Conservation (phyloP, 2,888 invertebrate genomes). For the Chaetoderma sp. region DNA sequence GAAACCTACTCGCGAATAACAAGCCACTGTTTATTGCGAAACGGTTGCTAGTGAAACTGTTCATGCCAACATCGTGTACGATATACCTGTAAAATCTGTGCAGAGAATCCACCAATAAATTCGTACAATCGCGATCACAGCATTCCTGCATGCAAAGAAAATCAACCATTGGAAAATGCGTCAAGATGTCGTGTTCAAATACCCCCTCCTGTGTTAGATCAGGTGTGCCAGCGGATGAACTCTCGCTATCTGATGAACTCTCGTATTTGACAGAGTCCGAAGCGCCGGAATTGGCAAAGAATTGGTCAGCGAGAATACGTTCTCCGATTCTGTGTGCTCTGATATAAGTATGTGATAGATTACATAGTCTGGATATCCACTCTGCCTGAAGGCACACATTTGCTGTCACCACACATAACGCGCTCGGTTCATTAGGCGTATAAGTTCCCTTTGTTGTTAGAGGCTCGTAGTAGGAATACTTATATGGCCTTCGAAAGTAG, state of each 20-base stretch:
- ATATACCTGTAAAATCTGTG: constrained; percentile 58
- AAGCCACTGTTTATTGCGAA: constrained; percentile 62
- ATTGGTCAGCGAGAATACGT: constrained; percentile 40
- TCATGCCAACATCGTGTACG: constrained; percentile 62
- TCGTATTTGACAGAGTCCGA: background rate
- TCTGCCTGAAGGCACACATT: constrained; percentile 57
- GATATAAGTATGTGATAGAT: constrained; percentile 37
- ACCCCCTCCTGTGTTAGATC: constrained; percentile 34
- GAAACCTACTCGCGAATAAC: constrained; percentile 63
- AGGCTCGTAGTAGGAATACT: constrained; percentile 19
- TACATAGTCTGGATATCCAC: constrained; percentile 47
- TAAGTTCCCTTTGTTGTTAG: background rate
- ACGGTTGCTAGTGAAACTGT: constrained; percentile 46
- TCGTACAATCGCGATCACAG: constrained; percentile 56
- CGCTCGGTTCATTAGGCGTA: background rate
- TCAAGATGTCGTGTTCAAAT: constrained; percentile 10
- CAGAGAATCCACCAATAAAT: constrained; percentile 51
- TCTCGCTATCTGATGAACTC: background rate
- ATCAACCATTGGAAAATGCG: constrained; percentile 47
- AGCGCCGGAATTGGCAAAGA: background rate
- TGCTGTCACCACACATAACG: constrained; percentile 32
- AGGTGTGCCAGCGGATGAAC: background rate
- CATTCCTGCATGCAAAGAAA: constrained; percentile 66
- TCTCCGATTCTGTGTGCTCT: constrained; percentile 47
- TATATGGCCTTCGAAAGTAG: constrained; percentile 35